These are phyloP conservation scores for Erebia aethiops DNA, from an alignment of 2,888 invertebrate species.

Conservation along the genomic window DNA sequence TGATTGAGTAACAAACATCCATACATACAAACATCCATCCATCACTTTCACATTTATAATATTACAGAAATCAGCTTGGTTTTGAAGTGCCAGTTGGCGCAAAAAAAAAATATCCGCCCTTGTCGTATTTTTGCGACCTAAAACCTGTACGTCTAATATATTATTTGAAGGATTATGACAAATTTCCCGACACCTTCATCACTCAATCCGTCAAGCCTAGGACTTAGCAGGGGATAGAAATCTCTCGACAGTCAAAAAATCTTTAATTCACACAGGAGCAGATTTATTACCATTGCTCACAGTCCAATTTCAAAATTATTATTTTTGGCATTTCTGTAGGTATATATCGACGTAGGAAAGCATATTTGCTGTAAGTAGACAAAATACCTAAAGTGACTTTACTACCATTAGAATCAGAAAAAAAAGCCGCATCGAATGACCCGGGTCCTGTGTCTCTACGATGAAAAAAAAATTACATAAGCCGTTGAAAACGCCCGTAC, in stretches of 20 bases:
- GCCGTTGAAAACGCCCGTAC: too few species aligned
- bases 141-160: conserved; percentile 1
- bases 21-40: too few species aligned
- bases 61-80: not conserved
- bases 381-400: too few species aligned
- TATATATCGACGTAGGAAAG: too few species aligned
- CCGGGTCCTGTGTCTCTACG: too few species aligned
- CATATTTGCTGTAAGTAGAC: too few species aligned
- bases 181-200: conserved; percentile 12
- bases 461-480: too few species aligned
- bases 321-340: not conserved
- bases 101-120: not conserved
- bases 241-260: conserved; percentile 6
- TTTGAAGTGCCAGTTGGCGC: not conserved
- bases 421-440: too few species aligned
- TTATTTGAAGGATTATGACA: conserved; percentile 11
- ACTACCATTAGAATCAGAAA: too few species aligned
- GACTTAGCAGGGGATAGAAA: conserved; percentile 2
- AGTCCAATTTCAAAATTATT: not conserved
- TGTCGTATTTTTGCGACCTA: not conserved
- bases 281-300: not conserved
- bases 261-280: too few species aligned
- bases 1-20: too few species aligned
- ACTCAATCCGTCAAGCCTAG: conserved; percentile 15
- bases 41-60: too few species aligned